Percentiles rank a stretch among this genome's conserved stretches.
These are phyloP conservation scores for Teleopsis dalmanni DNA, from an alignment of 1,140 invertebrate species.

Conservation along the genomic window DNA sequence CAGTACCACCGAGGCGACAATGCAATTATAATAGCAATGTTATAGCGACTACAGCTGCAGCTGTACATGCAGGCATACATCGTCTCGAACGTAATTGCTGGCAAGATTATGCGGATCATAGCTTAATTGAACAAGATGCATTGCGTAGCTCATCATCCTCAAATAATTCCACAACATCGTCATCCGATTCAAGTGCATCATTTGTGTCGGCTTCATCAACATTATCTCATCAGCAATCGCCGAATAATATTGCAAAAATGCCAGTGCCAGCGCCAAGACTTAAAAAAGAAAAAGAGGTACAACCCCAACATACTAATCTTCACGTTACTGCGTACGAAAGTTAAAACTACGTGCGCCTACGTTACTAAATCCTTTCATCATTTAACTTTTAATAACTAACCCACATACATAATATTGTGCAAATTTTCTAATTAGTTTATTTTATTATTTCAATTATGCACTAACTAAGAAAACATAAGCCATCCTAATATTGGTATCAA, in stretches of 20 bases:
- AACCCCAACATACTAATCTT: conserved; percentile 1
- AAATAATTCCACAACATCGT: conserved; percentile 19
- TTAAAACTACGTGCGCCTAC: background rate
- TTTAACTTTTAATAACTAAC: background rate
- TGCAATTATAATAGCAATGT: conserved; percentile 19
- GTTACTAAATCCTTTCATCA: background rate
- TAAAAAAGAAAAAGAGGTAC: conserved; percentile 36
- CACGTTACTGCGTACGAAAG: background rate
- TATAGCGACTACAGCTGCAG: conserved; percentile 33
- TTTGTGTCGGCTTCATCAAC: conserved; percentile 36
- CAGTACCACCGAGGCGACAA: conserved; percentile 35
- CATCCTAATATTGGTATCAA: no score
- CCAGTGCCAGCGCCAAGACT: conserved; percentile 34
- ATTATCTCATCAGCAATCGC: conserved; percentile 28
- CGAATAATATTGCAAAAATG: conserved; percentile 4
- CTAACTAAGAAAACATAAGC: no score
- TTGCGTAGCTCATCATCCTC: conserved; percentile 28
- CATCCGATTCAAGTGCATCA: conserved; percentile 27
- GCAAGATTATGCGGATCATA: conserved; percentile 19
- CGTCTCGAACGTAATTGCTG: conserved; percentile 36
- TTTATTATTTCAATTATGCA: no score
- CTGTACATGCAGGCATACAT: conserved; percentile 33
- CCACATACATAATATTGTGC: no score
- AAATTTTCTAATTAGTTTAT: no score
- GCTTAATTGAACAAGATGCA: conserved; percentile 13